Conservation (phyloP, 2,888 invertebrate genomes). For the Periphyllus acericola region DNA sequence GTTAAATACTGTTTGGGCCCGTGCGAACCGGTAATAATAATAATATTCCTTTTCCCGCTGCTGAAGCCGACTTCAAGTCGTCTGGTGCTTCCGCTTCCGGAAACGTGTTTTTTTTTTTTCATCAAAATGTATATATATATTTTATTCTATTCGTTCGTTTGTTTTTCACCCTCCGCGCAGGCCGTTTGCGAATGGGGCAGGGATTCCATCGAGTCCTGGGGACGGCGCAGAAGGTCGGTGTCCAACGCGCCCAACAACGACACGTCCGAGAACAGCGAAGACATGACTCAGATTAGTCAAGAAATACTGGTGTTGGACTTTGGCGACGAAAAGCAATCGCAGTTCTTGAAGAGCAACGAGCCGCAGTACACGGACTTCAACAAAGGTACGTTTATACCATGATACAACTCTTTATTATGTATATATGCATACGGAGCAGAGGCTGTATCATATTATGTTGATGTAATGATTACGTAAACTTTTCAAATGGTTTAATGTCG, state of each 20-base stretch:
- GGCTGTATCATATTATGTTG: no score
- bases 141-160: conserved; percentile 3
- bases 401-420: no score
- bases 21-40: conserved; percentile 81
- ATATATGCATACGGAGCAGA: no score
- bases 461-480: no score
- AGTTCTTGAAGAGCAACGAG: conserved; percentile 79
- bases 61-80: neutral
- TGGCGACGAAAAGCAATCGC: conserved; percentile 87
- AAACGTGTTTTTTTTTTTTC: neutral
- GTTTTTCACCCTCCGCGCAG: conserved; percentile 68
- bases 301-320: conserved; percentile 93
- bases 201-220: conserved; percentile 90
- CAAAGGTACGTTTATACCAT: conserved; percentile 71
- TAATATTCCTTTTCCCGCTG: conserved; percentile 65
- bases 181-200: conserved; percentile 92
- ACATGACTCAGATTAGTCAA: conserved; percentile 89
- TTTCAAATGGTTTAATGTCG: no score
- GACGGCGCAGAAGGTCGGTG: conserved; percentile 83
- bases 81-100: neutral
- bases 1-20: conserved; percentile 95
- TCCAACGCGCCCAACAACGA: conserved; percentile 71
- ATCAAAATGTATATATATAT: neutral
- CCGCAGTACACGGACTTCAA: conserved; percentile 77
- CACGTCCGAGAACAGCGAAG: conserved; percentile 76